Evolutionary conservation across 2,888 invertebrate genomes (phyloP).

Genomic region (Prosapia bicincta): DNA sequence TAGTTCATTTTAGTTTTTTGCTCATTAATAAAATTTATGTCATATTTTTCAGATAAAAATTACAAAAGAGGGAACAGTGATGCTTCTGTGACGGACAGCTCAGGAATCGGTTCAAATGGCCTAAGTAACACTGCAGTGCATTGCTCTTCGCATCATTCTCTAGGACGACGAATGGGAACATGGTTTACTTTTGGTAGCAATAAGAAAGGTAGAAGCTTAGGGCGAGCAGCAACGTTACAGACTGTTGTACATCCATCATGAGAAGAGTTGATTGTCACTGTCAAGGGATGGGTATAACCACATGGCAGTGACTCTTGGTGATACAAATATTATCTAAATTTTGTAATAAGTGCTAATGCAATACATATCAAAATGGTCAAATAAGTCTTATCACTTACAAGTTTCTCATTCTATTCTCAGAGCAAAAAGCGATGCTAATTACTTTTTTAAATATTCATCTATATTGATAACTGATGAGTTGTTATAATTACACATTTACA

Average conservation of each 20-base stretch:
- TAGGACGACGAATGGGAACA: slow-evolving; percentile 55
- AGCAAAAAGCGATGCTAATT: too few relatives aligned
- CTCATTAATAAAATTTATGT: too few relatives aligned
- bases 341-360: background rate
- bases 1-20: too few relatives aligned
- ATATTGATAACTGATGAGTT: background rate
- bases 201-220: slow-evolving; percentile 57
- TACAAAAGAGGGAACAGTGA: slow-evolving; percentile 35
- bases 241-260: slow-evolving; percentile 33
- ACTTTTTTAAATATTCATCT: too few relatives aligned
- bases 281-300: slow-evolving; percentile 34
- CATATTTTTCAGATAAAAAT: slow-evolving; percentile 34
- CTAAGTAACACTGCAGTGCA: slow-evolving; percentile 13
- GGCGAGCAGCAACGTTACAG: slow-evolving; percentile 44
- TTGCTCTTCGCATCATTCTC: slow-evolving; percentile 47
- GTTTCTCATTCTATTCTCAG: background rate
- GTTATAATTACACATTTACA: background rate
- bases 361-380: background rate
- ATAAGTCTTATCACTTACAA: background rate
- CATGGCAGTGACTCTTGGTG: background rate
- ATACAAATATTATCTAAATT: background rate
- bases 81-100: slow-evolving; percentile 1
- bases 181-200: slow-evolving; percentile 57
- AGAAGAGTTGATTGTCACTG: slow-evolving; percentile 34
- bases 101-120: slow-evolving; percentile 13